phyloP scores from a whole-genome alignment of 2,797 vertebrate species.

The Paramormyrops hopkinsi region DNA sequence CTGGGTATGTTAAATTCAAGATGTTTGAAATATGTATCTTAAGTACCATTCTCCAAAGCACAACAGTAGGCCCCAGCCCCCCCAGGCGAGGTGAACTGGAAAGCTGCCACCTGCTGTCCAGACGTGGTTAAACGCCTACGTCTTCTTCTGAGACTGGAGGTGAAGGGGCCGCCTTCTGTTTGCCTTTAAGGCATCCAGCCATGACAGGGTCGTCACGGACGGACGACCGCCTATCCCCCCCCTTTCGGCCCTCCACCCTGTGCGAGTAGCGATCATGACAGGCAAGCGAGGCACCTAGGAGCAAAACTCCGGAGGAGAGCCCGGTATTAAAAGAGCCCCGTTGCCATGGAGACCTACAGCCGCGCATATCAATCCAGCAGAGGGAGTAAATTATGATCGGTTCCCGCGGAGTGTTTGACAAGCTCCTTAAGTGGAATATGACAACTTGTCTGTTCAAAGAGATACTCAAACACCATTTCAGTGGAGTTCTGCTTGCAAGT shows the following conservation, averaged over 20 bases:
- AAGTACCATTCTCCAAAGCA: not conserved
- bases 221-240: not conserved
- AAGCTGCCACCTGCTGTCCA: not conserved
- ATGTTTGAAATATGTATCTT: not conserved
- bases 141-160: not conserved
- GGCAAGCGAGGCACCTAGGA: not conserved
- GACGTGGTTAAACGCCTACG: not conserved
- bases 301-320: not conserved
- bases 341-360: constrained; percentile 16
- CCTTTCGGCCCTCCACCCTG: not conserved
- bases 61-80: not conserved
- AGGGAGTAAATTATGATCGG: constrained; percentile 6
- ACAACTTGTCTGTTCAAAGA: not conserved
- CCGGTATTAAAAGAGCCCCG: not conserved
- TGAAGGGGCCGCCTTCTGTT: not conserved
- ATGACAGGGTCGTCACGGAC: not conserved
- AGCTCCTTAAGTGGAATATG: constrained; percentile 13
- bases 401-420: constrained; percentile 5
- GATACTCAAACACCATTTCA: not conserved
- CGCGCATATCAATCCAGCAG: not conserved
- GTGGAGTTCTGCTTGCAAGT: not conserved
- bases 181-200: not conserved
- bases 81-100: not conserved
- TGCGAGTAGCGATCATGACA: not conserved
- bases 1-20: not conserved